Percentiles rank a stretch among this genome's conserved stretches.
phyloP scores from a whole-genome alignment of 2,797 vertebrate species.

The Sylvilagus floridanus region DNA sequence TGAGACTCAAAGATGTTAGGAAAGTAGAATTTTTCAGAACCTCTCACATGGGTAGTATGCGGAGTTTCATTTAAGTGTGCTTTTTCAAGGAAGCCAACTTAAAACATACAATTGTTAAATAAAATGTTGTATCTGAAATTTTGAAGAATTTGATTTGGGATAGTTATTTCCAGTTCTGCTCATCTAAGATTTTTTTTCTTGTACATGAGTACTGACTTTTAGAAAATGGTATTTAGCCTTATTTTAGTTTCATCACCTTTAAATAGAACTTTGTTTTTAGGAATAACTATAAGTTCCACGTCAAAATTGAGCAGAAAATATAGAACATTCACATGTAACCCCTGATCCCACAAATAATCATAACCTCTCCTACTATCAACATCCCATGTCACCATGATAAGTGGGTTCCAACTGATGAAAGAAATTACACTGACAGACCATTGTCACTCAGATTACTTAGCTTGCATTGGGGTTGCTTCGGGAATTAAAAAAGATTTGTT shows the following conservation, averaged over 20 bases:
- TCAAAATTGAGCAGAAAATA: neutral
- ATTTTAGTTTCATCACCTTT: neutral
- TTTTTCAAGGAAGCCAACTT: neutral
- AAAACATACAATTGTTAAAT: neutral
- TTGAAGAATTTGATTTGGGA: neutral
- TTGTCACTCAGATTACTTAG: neutral
- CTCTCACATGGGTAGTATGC: neutral
- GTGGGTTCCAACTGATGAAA: neutral
- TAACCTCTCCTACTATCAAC: neutral
- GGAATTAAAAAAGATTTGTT: too few relatives aligned
- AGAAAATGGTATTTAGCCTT: neutral
- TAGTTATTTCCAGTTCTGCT: neutral
- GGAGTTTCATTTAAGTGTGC: neutral
- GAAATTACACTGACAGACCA: neutral
- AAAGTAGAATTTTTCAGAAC: neutral
- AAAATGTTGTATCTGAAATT: neutral
- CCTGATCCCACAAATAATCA: fast-evolving
- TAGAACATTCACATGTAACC: neutral
- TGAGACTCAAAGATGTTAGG: neutral
- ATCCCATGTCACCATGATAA: neutral
- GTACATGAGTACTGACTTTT: neutral
- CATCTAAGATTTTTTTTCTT: neutral
- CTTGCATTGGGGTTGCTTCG: neutral
- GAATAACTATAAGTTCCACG: neutral
- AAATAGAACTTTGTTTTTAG: neutral